Base-by-base conservation (phyloP, 2,888 invertebrate species). In the Melanchra persicariae region DNA sequence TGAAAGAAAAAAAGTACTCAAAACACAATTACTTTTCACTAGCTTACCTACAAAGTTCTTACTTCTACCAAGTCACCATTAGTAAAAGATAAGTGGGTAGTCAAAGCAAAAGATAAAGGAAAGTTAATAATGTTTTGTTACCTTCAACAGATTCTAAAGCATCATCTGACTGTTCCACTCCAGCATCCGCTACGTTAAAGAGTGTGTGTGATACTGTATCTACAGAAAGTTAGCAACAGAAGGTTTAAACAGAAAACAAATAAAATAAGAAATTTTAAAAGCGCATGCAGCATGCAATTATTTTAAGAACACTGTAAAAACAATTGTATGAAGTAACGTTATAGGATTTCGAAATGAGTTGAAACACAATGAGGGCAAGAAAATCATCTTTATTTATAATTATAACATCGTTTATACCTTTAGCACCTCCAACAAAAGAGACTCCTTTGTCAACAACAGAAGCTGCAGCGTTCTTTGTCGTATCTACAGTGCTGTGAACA, bases 391-490 rank as follows among this genome's bases (percentile, higher is more conserved):
- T 69, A 77, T 77, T 75, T 58, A 24, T 26, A 71, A 43, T 52
- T 19, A 19, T 34, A 47, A 37, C 30, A 34, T 74, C 51, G n/a
- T 60, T 64, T 61, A 64, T 89, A 90, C 89, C 92, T 93, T 92
- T 91, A 54, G 91, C 91, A 81, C 84, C 85, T 72, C 89, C 91
- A 79, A 91, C 86, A 65, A 91, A 54, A 54, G 90, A 84, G 24
- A 84, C 80, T 64, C 93, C 87, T 70, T 92, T 93, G 71, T 93
- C 91, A 65, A 88, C 84, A 59, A 89, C 89, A 26, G 90, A 88
- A 26, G 88, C 82, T 34, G 93, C 90, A 12, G 87, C 88, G 62
- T 85, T 89, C 82, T 90, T 93, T 40, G 93, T 92, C n/a, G 89
- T 84, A 72, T 92, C 92, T 84, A 92, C 87, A 72, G 89, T 89